Conservation (phyloP, 2,113 vertebrate genomes). For the Rhegmatorhina hoffmannsi region DNA sequence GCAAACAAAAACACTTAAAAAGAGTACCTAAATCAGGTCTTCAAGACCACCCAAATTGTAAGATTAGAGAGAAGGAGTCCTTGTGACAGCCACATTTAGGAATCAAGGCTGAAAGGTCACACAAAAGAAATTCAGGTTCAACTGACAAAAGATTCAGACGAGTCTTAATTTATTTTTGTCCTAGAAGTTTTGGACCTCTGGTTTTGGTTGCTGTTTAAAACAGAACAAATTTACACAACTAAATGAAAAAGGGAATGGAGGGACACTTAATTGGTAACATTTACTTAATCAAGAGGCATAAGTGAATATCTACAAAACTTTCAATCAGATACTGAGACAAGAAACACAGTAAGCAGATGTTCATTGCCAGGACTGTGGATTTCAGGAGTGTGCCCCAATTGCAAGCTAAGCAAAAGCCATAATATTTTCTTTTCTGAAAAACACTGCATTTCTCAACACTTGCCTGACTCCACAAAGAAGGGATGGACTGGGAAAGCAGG, state of each 20-base stretch:
- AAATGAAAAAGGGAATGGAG: background rate
- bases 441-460: slow-evolving; percentile 30
- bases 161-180: background rate
- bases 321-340: background rate
- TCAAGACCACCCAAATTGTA: background rate
- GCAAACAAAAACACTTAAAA: too few relatives aligned
- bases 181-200: background rate
- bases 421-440: slow-evolving; percentile 74
- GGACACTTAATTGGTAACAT: background rate
- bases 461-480: slow-evolving; percentile 47
- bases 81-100: background rate
- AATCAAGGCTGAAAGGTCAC: background rate
- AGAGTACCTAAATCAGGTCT: background rate
- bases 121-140: background rate
- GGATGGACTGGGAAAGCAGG: slow-evolving; percentile 49
- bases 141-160: background rate
- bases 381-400: background rate
- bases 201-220: background rate
- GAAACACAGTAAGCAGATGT: background rate
- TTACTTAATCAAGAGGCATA: background rate
- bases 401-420: slow-evolving; percentile 50
- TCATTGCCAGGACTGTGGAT: background rate
- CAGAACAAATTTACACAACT: background rate
- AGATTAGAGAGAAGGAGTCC: background rate
- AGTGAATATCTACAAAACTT: background rate